phyloP scores from a whole-genome alignment of 2,888 invertebrate species.

The Heliconius erato region DNA sequence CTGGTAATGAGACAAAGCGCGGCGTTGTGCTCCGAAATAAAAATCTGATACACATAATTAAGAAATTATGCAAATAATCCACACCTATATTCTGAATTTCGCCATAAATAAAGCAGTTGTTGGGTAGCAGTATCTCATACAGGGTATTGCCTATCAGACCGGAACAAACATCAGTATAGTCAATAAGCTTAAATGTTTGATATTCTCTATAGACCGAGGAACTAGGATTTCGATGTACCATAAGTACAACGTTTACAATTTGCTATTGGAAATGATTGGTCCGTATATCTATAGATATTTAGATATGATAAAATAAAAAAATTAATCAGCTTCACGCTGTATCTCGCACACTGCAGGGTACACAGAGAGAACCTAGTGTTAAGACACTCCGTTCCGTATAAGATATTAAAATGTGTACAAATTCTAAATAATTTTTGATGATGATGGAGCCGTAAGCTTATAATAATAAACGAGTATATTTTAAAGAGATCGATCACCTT shows the following conservation, averaged over 20 bases:
- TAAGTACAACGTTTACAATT: background rate
- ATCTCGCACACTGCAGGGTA: too few relatives aligned
- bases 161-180: background rate
- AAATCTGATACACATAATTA: background rate
- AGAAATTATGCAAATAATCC: background rate
- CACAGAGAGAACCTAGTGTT: too few relatives aligned
- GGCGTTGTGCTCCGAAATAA: background rate
- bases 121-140: background rate
- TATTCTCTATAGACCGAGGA: background rate
- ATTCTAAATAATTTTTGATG: too few relatives aligned
- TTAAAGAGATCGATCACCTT: too few relatives aligned
- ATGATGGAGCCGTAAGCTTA: too few relatives aligned
- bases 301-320: background rate
- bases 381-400: too few relatives aligned
- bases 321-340: too few relatives aligned
- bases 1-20: too few relatives aligned
- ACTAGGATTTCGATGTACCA: background rate
- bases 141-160: background rate
- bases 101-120: background rate
- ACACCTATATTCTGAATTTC: background rate
- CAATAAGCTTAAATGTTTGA: slow-evolving; percentile 12
- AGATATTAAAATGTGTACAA: background rate
- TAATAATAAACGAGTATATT: too few relatives aligned
- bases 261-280: background rate
- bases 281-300: background rate